These are phyloP conservation scores for Centropristis striata DNA, from an alignment of 2,113 vertebrate genomes.

Conservation along the genomic window DNA sequence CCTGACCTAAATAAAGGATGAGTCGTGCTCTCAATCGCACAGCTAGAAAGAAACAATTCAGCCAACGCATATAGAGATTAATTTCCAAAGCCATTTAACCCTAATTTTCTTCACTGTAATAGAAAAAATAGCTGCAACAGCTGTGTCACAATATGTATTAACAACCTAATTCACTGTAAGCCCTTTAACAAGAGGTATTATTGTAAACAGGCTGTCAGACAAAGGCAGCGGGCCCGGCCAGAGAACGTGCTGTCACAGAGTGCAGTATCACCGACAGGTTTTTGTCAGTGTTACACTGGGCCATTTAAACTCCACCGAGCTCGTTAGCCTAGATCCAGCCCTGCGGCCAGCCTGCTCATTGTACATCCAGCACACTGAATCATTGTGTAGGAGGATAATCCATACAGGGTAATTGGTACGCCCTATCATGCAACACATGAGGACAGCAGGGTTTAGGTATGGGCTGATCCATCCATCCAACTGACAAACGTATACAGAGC, in stretches of 20 bases:
- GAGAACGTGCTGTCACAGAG: conserved; percentile 52
- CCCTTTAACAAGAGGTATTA: conserved; percentile 71
- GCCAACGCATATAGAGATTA: conserved; percentile 28
- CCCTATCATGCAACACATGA: conserved; percentile 27
- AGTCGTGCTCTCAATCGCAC: background rate
- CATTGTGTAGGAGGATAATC: conserved; percentile 69
- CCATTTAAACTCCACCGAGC: conserved; percentile 68
- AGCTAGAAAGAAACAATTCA: conserved; percentile 16
- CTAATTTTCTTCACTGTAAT: conserved; percentile 42
- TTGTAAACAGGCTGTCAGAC: conserved; percentile 49
- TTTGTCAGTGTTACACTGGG: conserved; percentile 40
- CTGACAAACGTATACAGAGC: background rate
- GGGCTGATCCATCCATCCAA: background rate
- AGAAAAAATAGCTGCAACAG: conserved; percentile 49
- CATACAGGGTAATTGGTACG: conserved; percentile 53
- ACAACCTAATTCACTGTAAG: conserved; percentile 74
- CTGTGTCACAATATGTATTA: conserved; percentile 71
- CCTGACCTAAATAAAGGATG: conserved; percentile 34
- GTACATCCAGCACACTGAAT: conserved; percentile 67
- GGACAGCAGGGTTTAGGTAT: conserved; percentile 12
- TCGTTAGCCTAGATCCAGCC: conserved; percentile 73
- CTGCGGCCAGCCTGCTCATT: conserved; percentile 57
- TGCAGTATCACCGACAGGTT: conserved; percentile 53
- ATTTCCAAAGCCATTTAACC: conserved; percentile 50
- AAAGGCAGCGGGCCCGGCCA: conserved; percentile 44